Evolutionary conservation across 2,113 vertebrate species (phyloP), one percentile per base, ranked within the genome.

Genomic region (Ictalurus furcatus): DNA sequence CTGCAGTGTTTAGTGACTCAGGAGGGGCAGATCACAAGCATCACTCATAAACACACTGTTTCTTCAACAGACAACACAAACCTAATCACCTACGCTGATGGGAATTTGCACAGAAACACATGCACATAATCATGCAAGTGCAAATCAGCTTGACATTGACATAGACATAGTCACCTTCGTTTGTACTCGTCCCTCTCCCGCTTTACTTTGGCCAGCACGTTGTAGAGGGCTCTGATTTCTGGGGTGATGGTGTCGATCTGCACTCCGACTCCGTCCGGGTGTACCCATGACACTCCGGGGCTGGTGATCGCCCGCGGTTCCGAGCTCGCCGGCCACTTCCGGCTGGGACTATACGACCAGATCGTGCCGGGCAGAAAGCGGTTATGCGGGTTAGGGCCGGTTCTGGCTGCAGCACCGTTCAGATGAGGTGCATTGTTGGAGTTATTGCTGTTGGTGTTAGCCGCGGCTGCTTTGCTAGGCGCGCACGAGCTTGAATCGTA

Each of bases 231-330:
- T n/a, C 98, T 95, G 92, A 99, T 98, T 95, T 99, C 98, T 0
- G 98, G 98, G 30, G 98, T 99, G 94, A 99, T 99, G 94, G 98
- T 99, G 94, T 99, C 98, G 63, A 98, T 99, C 96, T 99, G 98
- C 87, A 99, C 98, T 3, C 98, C 98, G 6, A 99, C 98, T 8
- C 98, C 98, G 59, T 99, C 98, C 1, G 98, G 97, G 88, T 99
- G 98, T 34, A 96, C 92, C 98, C 98, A 99, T 48, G 98, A 98
- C 88, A 98, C 96, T 8, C 98, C 97, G 0, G 98, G 97, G 56
- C 98, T 98, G 85, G 97, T 96, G 92, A 97, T 30, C 67, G 7
- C 94, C n/a, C 97, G 92, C 48, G 96, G 96, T 92, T 99, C 98
- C 0, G 95, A 93, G 30, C 97, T 95, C 0, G 97, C 93, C 21